Evolutionary conservation across 2,797 vertebrate genomes (phyloP), one percentile per base, ranked within the genome.

Genomic region (Pitangus sulphuratus): DNA sequence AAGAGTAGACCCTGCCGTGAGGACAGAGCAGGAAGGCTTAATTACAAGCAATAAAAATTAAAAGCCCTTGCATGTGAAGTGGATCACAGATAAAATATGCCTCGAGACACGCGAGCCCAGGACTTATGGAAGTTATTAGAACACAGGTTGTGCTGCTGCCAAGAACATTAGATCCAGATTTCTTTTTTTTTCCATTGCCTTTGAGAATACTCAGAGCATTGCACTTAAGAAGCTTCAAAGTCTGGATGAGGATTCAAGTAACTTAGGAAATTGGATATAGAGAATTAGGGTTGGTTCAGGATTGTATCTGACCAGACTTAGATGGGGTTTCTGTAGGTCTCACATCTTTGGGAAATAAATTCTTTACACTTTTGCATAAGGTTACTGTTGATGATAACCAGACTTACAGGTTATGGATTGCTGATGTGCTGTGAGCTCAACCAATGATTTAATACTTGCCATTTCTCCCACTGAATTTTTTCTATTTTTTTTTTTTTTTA

Each of bases 91-190:
- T 71, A 30, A 77, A 88, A 68, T 12, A 12, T 3, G 6, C 24
- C 44, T 31, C 2, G 22, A 66, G 47, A 28, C 50, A 31, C 0
- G 0, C 1, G 1, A 82, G n/a, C 44, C 33, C 51, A 19, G 37
- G n/a, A 5, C 69, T 91, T 40, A 37, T 20, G 50, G 84, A 93
- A 86, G 42, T 21, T 79, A 47, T 89, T 88, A 95, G 61, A 51
- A 20, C 16, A 30, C 42, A 58, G 54, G 22, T 48, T 51, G 20
- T 68, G 69, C 57, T 56, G 31, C 47, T 83, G 72, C 89, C 57
- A 61, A 54, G 72, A 68, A 68, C 25, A 87, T 74, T 48, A 47
- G 35, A 77, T 71, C 61, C 84, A 89, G 61, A 85, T 91, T 92
- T 50, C 30, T 51, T 60, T 65, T 78, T 30, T 75, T 69, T 48